Evolutionary conservation across 2,888 invertebrate genomes (phyloP).

Genomic region (Rotaria macrura): DNA sequence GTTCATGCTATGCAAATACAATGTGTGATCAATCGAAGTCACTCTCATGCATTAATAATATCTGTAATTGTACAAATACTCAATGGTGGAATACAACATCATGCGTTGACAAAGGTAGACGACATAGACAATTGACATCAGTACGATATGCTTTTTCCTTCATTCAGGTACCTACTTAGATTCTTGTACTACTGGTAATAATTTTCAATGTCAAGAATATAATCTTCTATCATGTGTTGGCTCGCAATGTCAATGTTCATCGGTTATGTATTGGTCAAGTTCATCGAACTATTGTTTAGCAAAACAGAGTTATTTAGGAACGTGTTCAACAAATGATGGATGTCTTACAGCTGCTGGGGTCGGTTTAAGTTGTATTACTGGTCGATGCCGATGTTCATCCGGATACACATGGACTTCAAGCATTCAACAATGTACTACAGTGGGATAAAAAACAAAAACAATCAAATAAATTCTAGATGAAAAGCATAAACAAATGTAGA

Average conservation of each 20-base stretch:
- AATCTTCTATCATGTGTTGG: background rate
- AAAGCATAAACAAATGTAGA: too few relatives aligned
- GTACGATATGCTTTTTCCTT: too few relatives aligned
- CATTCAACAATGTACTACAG: background rate
- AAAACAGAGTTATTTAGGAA: background rate
- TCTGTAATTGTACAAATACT: background rate
- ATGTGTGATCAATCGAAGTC: background rate
- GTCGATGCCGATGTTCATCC: background rate
- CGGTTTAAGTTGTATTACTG: background rate
- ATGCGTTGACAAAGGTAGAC: background rate
- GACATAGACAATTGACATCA: too few relatives aligned
- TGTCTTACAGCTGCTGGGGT: background rate
- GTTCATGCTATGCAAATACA: background rate
- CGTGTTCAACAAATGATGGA: background rate
- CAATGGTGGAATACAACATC: background rate
- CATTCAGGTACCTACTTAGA: background rate
- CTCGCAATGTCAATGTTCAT: background rate
- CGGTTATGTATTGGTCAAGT: background rate
- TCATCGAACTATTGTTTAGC: background rate
- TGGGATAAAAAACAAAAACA: background rate
- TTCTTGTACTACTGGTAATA: background rate
- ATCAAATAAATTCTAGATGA: too few relatives aligned
- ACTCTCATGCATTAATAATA: background rate
- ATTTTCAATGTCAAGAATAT: background rate
- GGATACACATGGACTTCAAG: background rate